Percentiles rank a stretch among this genome's conserved stretches.
These are phyloP conservation scores for Helobdella robusta DNA, from an alignment of 2,888 invertebrate genomes.

Conservation along the genomic window DNA sequence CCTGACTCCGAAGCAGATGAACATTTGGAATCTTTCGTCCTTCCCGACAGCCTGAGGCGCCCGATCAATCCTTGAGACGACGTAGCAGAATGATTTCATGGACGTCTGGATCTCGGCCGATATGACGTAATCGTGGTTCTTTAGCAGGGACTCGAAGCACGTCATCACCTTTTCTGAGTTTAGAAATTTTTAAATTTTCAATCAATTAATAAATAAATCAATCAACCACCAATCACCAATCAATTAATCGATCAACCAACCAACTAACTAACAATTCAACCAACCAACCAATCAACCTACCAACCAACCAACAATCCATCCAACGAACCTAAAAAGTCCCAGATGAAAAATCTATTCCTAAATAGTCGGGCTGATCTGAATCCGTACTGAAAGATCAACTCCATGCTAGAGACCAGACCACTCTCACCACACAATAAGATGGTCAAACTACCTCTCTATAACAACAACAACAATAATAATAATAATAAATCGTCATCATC, in stretches of 20 bases:
- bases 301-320: slow-evolving; percentile 29
- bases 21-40: slow-evolving; percentile 93
- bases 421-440: slow-evolving; percentile 86
- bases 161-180: slow-evolving; percentile 55
- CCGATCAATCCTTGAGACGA: slow-evolving; percentile 73
- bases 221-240: too few relatives aligned
- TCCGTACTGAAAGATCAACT: slow-evolving; percentile 87
- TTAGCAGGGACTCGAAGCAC: slow-evolving; percentile 47
- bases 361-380: slow-evolving; percentile 86
- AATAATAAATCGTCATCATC: background rate
- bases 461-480: background rate
- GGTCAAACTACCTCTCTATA: slow-evolving; percentile 58
- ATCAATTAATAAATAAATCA: too few relatives aligned
- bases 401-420: slow-evolving; percentile 82
- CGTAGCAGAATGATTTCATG: slow-evolving; percentile 76
- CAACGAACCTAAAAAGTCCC: slow-evolving; percentile 85
- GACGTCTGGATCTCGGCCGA: slow-evolving; percentile 56
- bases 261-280: too few relatives aligned
- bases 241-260: too few relatives aligned
- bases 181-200: too few relatives aligned
- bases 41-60: slow-evolving; percentile 81
- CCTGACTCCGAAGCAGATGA: slow-evolving; percentile 86
- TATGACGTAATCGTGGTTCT: slow-evolving; percentile 44
- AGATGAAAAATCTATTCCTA: slow-evolving; percentile 79
- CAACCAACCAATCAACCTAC: background rate